Evolutionary conservation across 2,888 invertebrate species (phyloP), one percentile per base, ranked within the genome.

Genomic region (Adelognathus sp.): DNA sequence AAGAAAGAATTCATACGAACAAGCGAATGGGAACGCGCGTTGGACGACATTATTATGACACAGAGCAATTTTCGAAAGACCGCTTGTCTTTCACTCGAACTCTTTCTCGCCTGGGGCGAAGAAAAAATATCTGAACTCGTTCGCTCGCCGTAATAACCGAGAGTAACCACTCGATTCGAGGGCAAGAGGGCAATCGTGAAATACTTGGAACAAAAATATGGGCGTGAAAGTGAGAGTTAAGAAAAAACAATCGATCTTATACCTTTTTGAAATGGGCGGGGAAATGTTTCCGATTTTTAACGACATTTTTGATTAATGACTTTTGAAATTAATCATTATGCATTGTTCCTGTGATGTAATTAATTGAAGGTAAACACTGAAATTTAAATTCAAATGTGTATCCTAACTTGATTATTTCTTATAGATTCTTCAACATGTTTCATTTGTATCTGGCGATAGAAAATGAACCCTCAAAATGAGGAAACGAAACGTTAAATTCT

Each of bases 1-100:
- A 46, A 46, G 24, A 46, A 46, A 11, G 18, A 18, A 74, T 70
- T 64, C 64, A 52, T 60, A 74, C 56, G 50, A 56, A 36, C 46
- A 36, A 73, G 63, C 27, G 52, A 61, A 61, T 46, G 46, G 44
- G n/a, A 64, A 64, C 50, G 11, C 46, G 21, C 31, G 16, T 50
- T 9, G 33, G 50, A 24, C n/a, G 33, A 64, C 64, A 33, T 9
- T 31, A 64, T 64, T 64, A 64, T 50, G 50, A 46, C 64, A 50
- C 33, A 46, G 33, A 24, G 14, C 64, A 52, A 54, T 67, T 67
- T 67, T 67, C 33, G n/a, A 67, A 27, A 16, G 4, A 39, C 39
- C 33, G 61, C 16, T 6, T 3, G 50, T 36, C 18, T 50, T 21
- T 50, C 50, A 24, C 64, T 36, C 11, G 21, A 18, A n/a, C 21